Evolutionary conservation across 2,888 invertebrate species (phyloP).

Genomic region (Polia nebulosa): DNA sequence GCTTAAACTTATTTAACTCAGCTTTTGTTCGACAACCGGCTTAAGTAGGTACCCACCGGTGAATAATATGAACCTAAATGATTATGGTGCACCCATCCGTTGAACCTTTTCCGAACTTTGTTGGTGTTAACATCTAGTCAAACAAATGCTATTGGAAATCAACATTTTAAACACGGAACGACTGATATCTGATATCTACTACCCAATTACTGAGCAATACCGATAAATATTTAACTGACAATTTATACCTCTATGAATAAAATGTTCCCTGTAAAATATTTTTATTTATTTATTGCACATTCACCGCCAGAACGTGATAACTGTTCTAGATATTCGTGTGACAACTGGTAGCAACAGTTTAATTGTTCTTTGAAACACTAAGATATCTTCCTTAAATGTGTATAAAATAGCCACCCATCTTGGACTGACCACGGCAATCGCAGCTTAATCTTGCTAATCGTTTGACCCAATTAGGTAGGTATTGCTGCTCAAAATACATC

Average conservation of each 20-base stretch:
- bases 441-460: neutral
- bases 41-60: too few species aligned
- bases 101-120: neutral
- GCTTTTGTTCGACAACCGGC: neutral
- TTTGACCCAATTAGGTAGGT: neutral
- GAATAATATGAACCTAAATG: neutral
- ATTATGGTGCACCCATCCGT: neutral
- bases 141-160: neutral
- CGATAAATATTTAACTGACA: neutral
- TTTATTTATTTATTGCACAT: neutral
- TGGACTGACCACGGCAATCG: neutral
- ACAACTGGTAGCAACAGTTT: neutral
- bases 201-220: neutral
- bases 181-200: neutral
- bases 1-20: neutral
- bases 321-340: neutral
- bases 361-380: neutral
- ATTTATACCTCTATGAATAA: neutral
- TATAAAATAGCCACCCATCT: neutral
- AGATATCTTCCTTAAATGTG: neutral
- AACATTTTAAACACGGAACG: slow-evolving; percentile 9
- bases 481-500: neutral
- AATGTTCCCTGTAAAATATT: neutral
- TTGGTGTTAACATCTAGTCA: neutral
- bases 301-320: neutral